These are phyloP conservation scores for Todiramphus chloris DNA, from an alignment of 2,113 vertebrate genomes.

Conservation along the genomic window DNA sequence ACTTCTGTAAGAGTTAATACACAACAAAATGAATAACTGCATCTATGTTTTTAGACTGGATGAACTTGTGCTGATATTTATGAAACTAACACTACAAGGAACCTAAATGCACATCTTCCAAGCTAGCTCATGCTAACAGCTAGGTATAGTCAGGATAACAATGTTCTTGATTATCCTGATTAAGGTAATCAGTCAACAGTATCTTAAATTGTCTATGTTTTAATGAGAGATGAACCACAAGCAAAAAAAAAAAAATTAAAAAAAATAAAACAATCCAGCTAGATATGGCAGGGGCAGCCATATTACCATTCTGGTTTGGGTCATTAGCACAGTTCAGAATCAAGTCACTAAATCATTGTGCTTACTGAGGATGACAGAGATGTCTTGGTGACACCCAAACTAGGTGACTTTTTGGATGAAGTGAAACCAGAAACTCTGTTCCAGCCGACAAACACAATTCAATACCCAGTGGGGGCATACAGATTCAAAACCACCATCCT, in stretches of 20 bases:
- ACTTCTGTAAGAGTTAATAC: not conserved
- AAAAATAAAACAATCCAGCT: not conserved
- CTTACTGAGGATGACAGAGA: not conserved
- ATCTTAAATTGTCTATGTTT: not conserved
- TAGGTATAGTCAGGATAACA: not conserved
- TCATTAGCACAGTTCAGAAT: not conserved
- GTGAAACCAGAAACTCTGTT: not conserved
- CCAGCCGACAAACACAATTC: not conserved
- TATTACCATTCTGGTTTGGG: not conserved
- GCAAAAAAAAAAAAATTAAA: not conserved
- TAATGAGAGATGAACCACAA: not conserved
- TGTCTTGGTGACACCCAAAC: not conserved
- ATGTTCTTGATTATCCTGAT: no score
- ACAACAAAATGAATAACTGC: not conserved
- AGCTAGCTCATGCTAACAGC: not conserved
- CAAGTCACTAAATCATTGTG: not conserved
- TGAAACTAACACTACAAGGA: not conserved
- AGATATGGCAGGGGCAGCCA: not conserved
- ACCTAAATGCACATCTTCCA: not conserved
- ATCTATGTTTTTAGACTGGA: not conserved
- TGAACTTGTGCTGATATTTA: not conserved
- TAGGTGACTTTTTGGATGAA: not conserved
- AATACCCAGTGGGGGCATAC: not conserved
- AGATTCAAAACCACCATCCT: not conserved
- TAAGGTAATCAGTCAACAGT: not conserved